Conservation (phyloP, 64 coral and sea anemone species). For the Anthopleura sola region DNA sequence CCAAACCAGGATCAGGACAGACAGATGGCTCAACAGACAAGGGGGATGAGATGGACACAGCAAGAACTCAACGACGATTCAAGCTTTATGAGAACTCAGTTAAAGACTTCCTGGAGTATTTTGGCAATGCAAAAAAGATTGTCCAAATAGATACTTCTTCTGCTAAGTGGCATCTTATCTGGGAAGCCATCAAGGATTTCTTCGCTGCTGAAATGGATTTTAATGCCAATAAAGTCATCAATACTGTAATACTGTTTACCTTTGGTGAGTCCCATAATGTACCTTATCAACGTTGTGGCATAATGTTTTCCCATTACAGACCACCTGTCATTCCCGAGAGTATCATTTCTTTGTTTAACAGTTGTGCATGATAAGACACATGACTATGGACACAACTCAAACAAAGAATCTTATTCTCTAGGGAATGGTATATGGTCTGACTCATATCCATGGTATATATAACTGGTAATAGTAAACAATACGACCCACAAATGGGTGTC, state of each 20-base stretch:
- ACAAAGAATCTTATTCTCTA: too few species aligned
- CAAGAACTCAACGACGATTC: constrained; percentile 79
- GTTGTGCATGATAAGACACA: too few species aligned
- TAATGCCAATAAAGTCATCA: constrained; percentile 69
- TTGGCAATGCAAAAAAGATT: constrained; percentile 51
- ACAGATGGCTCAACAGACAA: constrained; percentile 57
- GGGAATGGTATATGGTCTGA: too few species aligned
- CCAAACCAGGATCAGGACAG: constrained; percentile 8
- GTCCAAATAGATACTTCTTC: constrained; percentile 78
- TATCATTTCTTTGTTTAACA: too few species aligned
- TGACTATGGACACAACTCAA: too few species aligned
- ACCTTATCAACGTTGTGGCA: too few species aligned
- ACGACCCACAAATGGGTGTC: too few species aligned
- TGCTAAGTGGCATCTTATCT: constrained; percentile 67
- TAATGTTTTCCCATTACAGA: too few species aligned
- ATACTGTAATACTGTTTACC: constrained; percentile 74
- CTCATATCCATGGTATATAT: too few species aligned
- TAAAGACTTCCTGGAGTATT: constrained; percentile 77
- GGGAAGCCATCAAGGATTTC: constrained; percentile 89
- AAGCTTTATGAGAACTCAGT: constrained; percentile 76
- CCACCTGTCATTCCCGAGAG: too few species aligned
- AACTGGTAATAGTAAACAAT: too few species aligned
- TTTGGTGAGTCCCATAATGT: constrained; percentile 65
- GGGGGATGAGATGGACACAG: constrained; percentile 92
- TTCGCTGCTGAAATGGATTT: constrained; percentile 96